Conservation (phyloP, 2,797 vertebrate species). For the Arremon brunneinucha region DNA sequence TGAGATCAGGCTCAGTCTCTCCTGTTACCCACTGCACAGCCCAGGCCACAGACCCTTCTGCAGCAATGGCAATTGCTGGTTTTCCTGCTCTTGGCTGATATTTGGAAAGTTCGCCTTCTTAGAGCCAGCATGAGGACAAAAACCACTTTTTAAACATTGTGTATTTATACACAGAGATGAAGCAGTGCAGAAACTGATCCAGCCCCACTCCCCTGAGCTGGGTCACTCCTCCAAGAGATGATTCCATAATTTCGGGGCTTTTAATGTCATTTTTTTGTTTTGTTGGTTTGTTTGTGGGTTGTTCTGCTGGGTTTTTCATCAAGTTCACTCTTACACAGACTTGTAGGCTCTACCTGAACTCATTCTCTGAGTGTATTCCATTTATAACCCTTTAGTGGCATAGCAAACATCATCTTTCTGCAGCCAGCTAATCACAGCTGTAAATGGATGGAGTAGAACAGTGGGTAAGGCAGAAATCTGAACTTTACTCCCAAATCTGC, state of each 20-base stretch:
- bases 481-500: not conserved
- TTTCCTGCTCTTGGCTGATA: not conserved
- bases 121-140: not conserved
- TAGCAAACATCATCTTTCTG: not conserved
- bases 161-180: not conserved
- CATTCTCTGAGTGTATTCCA: not conserved
- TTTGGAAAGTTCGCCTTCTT: not conserved
- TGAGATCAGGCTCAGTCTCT: constrained; percentile 20
- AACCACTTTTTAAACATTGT: not conserved
- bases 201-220: not conserved
- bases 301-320: not conserved
- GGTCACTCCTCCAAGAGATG: not conserved
- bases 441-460: not conserved
- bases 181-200: not conserved
- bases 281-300: not conserved
- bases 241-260: not conserved
- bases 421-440: not conserved
- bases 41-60: not conserved
- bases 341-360: not conserved
- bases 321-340: not conserved
- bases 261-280: not conserved
- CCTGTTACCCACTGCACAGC: not conserved
- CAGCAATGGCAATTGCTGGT: not conserved
- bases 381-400: not conserved
- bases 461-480: not conserved